Evolutionary conservation across 2,797 vertebrate genomes (phyloP).

Genomic region (Pipistrellus pipistrellus): DNA sequence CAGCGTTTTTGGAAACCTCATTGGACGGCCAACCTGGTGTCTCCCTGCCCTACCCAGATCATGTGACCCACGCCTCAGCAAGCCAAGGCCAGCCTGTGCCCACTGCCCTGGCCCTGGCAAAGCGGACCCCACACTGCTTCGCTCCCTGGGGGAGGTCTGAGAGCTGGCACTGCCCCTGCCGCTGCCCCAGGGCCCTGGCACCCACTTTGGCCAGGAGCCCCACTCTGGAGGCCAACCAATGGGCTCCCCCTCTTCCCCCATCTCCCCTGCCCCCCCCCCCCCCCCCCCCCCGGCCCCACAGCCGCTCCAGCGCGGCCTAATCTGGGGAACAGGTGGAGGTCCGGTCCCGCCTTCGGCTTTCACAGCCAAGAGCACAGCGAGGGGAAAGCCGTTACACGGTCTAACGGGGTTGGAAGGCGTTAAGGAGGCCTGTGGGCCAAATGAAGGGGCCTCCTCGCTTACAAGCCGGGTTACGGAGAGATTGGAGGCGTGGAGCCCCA

Average conservation of each 20-base stretch:
- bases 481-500: conserved; percentile 33
- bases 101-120: background rate
- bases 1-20: background rate
- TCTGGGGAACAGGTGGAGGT: conserved; percentile 54
- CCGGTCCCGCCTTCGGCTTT: conserved; percentile 14
- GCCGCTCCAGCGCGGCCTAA: background rate
- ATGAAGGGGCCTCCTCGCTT: conserved; percentile 77
- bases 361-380: conserved; percentile 65
- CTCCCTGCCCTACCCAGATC: background rate
- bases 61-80: background rate
- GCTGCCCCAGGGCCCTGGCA: background rate
- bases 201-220: background rate
- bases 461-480: conserved; percentile 77
- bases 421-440: conserved; percentile 80
- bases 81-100: background rate
- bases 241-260: background rate
- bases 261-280: background rate
- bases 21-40: background rate
- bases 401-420: conserved; percentile 74
- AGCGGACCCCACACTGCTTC: fast-evolving
- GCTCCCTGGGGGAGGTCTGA: fast-evolving
- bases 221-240: background rate
- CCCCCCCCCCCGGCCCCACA: background rate
- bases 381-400: conserved; percentile 73
- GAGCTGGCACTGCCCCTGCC: background rate